Evolutionary conservation across 2,113 vertebrate species (phyloP).

Genomic region (Cavia porcellus): DNA sequence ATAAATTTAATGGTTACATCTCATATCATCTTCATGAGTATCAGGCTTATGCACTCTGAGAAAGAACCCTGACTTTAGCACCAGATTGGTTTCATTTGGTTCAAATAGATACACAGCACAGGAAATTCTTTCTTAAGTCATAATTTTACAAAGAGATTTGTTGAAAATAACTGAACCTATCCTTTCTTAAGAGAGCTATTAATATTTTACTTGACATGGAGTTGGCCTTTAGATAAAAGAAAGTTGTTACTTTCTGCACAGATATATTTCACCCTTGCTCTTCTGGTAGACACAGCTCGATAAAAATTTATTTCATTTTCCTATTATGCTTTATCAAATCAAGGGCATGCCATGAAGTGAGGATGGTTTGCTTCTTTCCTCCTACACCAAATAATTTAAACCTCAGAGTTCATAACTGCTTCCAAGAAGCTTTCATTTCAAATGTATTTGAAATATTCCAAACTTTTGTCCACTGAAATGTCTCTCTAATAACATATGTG

Average conservation of each 20-base stretch:
- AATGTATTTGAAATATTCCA: neutral
- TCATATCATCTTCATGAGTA: neutral
- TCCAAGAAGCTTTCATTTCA: neutral
- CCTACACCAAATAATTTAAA: neutral
- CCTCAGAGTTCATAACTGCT: neutral
- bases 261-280: neutral
- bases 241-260: neutral
- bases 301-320: conserved; percentile 3
- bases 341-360: neutral
- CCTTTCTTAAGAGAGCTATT: neutral
- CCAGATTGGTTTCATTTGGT: neutral
- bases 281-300: neutral
- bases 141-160: neutral
- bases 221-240: conserved; percentile 42
- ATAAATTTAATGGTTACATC: neutral
- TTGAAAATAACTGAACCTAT: conserved; percentile 9
- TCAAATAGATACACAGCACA: neutral
- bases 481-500: neutral
- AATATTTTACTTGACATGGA: conserved; percentile 50
- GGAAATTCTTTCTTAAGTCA: neutral
- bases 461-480: neutral
- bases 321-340: neutral
- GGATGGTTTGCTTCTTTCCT: neutral
- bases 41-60: neutral
- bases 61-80: neutral